Conservation (phyloP, 2,797 vertebrate genomes). For the Acanthis flammea region DNA sequence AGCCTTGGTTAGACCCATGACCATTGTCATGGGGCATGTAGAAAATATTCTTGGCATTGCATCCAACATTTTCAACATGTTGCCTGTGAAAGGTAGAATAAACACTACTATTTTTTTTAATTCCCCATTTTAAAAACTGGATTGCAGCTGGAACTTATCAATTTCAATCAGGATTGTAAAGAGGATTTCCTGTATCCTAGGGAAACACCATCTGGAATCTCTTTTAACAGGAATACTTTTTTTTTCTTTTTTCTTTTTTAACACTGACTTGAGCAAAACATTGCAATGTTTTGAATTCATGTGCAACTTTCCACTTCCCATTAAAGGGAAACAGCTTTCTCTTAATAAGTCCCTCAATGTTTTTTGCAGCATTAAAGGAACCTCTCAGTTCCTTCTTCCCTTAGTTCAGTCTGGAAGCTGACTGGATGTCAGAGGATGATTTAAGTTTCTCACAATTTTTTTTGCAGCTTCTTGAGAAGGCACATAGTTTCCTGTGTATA, state of each 20-base stretch:
- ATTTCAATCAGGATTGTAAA: not conserved
- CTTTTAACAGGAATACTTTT: not conserved
- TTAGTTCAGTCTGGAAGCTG: not conserved
- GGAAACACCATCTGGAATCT: not conserved
- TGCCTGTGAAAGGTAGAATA: not conserved
- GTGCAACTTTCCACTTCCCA: not conserved
- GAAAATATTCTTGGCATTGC: not conserved
- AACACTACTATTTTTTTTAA: not conserved
- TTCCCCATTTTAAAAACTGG: not conserved
- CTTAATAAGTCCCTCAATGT: not conserved
- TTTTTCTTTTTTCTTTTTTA: not conserved
- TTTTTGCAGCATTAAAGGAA: not conserved
- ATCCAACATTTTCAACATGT: not conserved
- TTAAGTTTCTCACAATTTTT: not conserved
- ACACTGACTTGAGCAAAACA: not conserved
- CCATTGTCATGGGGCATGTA: not conserved
- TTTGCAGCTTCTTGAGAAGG: not conserved
- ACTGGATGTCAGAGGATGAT: not conserved
- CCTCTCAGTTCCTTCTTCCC: not conserved
- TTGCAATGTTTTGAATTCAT: not conserved
- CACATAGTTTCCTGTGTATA: not conserved
- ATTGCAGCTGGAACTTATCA: not conserved
- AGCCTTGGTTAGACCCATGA: not conserved
- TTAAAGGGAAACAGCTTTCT: accelerated
- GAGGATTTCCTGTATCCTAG: not conserved